Evolutionary conservation across 2,888 invertebrate genomes (phyloP), one percentile per base, ranked within the genome.

Genomic region (Cyrtodaria siliqua): DNA sequence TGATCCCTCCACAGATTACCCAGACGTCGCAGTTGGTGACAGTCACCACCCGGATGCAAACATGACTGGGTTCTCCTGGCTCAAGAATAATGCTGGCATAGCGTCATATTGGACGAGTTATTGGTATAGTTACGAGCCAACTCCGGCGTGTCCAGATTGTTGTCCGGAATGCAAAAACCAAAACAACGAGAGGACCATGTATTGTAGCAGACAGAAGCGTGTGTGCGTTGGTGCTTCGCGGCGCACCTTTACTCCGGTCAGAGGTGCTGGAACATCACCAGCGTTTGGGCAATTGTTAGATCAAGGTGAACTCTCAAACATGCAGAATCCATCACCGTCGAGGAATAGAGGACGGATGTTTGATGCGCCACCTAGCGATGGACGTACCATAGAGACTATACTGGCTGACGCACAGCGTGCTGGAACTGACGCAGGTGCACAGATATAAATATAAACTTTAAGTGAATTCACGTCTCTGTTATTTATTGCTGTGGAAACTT

Each of bases 131-230:
- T 72, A 77, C 26, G 57, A 59, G 33, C 53, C 67, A 1, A 53
- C 77, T 9, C 77, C 77, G 1, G 44, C 77, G 4, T 77, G 77
- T 56, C 70, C 76, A 26, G 57, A 59, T 16, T 75, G 75, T 27
- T 75, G 75, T 24, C 40, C 33, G 16, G 57, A 59, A 0, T 75
- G 75, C 20, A 20, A 16, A 26, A 64, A 20, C 23, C 68, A 8
- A 33, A 33, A 33, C 33, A 33, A 33, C 33, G 12, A 33, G 12
- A 33, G 66, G 1, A 42, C 64, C 2, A 62, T 78, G 1, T 66
- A 61, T 6, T 78, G 78, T 26, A 27, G 73, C 52, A 42, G 64
- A 24, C 18, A 55, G 3, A 63, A 69, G 9, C 42, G 62, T 9
- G 56, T 66, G 1, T 78, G 78, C 50, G 62, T 73, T 12, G 69